A percentile compares a stretch with the other conserved stretches of the same genome.
Conservation (phyloP, 1,140 invertebrate species). For the Trachymyrmex septentrionalis region DNA sequence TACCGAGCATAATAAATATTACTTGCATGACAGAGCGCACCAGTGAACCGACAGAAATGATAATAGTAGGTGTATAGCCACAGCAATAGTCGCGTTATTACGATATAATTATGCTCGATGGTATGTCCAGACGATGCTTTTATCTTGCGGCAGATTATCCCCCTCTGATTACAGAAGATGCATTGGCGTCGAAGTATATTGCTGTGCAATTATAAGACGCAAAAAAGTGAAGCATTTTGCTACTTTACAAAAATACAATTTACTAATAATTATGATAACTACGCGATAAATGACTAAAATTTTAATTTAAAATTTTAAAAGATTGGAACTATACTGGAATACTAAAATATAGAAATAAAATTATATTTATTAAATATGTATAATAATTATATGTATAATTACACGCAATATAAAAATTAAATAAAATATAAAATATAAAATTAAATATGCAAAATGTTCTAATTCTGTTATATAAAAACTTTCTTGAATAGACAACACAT, state of each 20-base stretch:
- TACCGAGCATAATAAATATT: constrained; percentile 62
- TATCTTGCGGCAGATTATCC: constrained; percentile 63
- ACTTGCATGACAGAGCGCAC: constrained; percentile 41
- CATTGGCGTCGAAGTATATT: constrained; percentile 62
- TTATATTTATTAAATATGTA: not conserved
- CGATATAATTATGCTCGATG: constrained; percentile 76
- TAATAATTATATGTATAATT: not conserved
- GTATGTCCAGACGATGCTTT: constrained; percentile 66
- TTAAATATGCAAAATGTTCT: not conserved
- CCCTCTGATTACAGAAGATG: constrained; percentile 44
- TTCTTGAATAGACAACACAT: not conserved
- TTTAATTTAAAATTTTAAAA: not conserved
- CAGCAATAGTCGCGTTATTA: constrained; percentile 72
- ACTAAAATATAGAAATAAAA: not conserved
- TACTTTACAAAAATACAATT: not conserved
- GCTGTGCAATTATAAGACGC: constrained; percentile 8
- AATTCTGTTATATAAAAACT: not conserved
- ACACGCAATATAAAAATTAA: not conserved
- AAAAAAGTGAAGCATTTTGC: not conserved
- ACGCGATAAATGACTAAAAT: not conserved
- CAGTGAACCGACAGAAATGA: constrained; percentile 55
- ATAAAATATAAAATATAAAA: not conserved
- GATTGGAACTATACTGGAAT: not conserved
- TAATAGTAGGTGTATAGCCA: constrained; percentile 65
- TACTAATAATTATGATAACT: constrained; percentile 19